Percentiles rank a stretch among this genome's conserved stretches.
These are phyloP conservation scores for Paraplagusia blochii DNA, from an alignment of 2,113 vertebrate genomes.

Conservation along the genomic window DNA sequence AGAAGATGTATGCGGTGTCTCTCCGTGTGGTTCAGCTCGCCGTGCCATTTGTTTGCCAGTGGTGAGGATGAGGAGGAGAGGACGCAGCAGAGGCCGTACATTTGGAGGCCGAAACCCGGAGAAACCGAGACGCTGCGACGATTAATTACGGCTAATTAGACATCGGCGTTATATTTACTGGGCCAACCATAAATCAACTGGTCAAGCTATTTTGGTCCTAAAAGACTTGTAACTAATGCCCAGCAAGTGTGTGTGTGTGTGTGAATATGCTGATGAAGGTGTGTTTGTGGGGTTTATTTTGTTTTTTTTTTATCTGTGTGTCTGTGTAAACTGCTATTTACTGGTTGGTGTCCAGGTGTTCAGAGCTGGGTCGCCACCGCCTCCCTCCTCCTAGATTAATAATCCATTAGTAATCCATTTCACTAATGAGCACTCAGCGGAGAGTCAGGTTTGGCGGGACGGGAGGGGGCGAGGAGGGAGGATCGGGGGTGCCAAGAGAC, in stretches of 20 bases:
- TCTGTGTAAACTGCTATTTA: conserved; percentile 59
- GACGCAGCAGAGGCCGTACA: conserved; percentile 43
- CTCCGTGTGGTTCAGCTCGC: conserved; percentile 34
- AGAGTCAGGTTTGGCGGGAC: conserved; percentile 63
- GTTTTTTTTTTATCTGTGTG: conserved; percentile 10
- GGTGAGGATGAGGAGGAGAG: conserved; percentile 48
- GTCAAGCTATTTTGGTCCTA: conserved; percentile 55
- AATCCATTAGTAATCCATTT: conserved; percentile 86
- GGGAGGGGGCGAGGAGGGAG: no score
- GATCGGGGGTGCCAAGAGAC: conserved; percentile 69
- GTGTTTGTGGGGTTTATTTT: conserved; percentile 22
- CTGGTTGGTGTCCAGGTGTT: conserved; percentile 74
- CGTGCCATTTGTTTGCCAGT: conserved; percentile 60
- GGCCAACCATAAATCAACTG: conserved; percentile 65
- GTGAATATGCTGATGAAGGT: conserved; percentile 37
- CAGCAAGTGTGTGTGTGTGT: conserved; percentile 20
- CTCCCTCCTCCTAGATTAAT: conserved; percentile 74
- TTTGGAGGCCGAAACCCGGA: conserved; percentile 57
- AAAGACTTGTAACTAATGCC: conserved; percentile 59
- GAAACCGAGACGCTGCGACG: conserved; percentile 52
- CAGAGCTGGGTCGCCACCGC: conserved; percentile 54
- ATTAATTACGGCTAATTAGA: conserved; percentile 74
- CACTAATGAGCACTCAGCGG: conserved; percentile 84
- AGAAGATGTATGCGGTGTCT: conserved; percentile 57
- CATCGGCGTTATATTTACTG: conserved; percentile 67